These are phyloP conservation scores for Drosophila jambulina DNA, from an alignment of 1,140 invertebrate species.

Conservation along the genomic window DNA sequence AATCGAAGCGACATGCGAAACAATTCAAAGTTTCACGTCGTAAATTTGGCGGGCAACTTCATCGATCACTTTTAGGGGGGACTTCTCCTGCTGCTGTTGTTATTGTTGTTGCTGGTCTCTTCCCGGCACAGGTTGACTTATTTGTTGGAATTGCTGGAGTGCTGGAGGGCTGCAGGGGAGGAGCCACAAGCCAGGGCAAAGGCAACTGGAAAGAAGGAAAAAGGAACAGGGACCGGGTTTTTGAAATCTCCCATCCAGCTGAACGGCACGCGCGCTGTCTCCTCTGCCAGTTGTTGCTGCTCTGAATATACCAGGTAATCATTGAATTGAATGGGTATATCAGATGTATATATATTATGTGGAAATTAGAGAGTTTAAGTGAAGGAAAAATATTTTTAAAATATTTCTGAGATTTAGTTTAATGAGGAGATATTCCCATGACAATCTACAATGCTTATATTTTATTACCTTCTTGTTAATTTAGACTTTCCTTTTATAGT, in stretches of 20 bases:
- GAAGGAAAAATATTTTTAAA: background rate
- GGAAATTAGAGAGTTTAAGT: background rate
- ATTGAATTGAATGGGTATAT: slow-evolving; percentile 1
- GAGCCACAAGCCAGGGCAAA: slow-evolving; percentile 17
- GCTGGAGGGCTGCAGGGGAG: slow-evolving; percentile 13
- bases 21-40: slow-evolving; percentile 84
- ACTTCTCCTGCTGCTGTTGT: slow-evolving; percentile 24
- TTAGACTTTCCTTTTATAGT: background rate
- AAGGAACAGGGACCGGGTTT: slow-evolving; percentile 17
- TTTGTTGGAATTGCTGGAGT: slow-evolving; percentile 60
- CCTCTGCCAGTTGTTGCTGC: slow-evolving; percentile 39
- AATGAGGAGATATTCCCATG: fast-evolving
- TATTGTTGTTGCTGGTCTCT: slow-evolving; percentile 32
- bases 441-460: background rate
- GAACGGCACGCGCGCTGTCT: slow-evolving; percentile 77
- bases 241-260: slow-evolving; percentile 42
- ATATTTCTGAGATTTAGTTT: background rate
- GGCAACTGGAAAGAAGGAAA: slow-evolving; percentile 21
- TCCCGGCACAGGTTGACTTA: slow-evolving; percentile 74
- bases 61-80: slow-evolving; percentile 82
- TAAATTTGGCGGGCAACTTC: slow-evolving; percentile 82
- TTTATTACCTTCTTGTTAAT: background rate
- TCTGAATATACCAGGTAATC: slow-evolving; percentile 1
- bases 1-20: slow-evolving; percentile 83
- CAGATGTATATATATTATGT: background rate